phyloP scores from a whole-genome alignment of 2,113 vertebrate species.

The Ctenodactylus gundi region DNA sequence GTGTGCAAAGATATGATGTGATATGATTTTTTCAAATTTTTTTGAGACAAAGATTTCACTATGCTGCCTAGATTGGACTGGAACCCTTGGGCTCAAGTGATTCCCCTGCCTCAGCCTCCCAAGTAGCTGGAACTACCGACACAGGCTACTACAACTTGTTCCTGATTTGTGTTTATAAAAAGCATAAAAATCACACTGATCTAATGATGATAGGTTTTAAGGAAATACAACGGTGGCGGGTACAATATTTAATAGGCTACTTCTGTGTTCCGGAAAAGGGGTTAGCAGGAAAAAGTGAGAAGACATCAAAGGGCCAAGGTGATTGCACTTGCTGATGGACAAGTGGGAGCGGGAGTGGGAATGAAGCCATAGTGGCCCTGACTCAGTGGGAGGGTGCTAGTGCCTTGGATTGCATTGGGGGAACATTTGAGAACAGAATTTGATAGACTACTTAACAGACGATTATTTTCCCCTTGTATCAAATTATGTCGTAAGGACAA shows the following conservation, averaged over 20 bases:
- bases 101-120: neutral
- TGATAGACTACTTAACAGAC: slow-evolving; percentile 20
- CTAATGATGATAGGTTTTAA: neutral
- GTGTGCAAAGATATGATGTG: neutral
- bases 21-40: no score
- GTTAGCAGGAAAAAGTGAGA: slow-evolving; percentile 12
- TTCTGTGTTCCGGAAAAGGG: neutral
- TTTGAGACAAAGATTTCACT: neutral
- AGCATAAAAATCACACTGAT: neutral
- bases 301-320: neutral
- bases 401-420: neutral
- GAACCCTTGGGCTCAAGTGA: neutral
- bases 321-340: slow-evolving; percentile 2
- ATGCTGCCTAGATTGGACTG: neutral
- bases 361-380: neutral
- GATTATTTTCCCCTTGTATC: slow-evolving; percentile 3
- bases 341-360: neutral
- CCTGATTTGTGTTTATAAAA: slow-evolving; percentile 1
- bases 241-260: slow-evolving; percentile 1
- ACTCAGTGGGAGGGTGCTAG: neutral
- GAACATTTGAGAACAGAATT: slow-evolving; percentile 21
- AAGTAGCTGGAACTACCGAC: neutral
- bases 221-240: neutral
- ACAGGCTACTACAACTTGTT: neutral
- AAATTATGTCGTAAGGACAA: slow-evolving; percentile 12